Conservation (phyloP, 2,888 invertebrate species). For the Phyto melanocephala region DNA sequence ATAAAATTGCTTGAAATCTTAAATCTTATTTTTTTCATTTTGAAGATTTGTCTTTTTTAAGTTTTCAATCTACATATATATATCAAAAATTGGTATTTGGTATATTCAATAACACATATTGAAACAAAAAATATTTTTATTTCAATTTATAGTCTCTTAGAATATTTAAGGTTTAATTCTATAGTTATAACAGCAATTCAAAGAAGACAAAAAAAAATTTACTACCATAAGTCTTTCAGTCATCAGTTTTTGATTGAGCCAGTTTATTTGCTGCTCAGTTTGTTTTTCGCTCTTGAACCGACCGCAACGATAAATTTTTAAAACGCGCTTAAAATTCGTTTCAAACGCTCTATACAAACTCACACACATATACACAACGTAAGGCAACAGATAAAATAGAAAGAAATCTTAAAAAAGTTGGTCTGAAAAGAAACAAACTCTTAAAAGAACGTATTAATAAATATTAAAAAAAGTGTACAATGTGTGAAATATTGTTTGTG, state of each 20-base stretch:
- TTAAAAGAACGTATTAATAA: slow-evolving; percentile 20
- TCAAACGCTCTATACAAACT: slow-evolving; percentile 16
- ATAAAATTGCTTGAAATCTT: too few species aligned
- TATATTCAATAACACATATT: too few species aligned
- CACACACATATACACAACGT: slow-evolving; percentile 19
- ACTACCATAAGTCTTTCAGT: slow-evolving; percentile 17
- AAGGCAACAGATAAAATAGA: slow-evolving; percentile 43
- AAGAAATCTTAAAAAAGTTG: slow-evolving; percentile 50
- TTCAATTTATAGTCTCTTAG: background rate
- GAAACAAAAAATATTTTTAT: too few species aligned
- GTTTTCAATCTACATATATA: too few species aligned
- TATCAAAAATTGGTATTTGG: too few species aligned
- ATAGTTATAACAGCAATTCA: slow-evolving; percentile 24
- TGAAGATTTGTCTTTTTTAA: too few species aligned
- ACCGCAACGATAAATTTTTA: slow-evolving; percentile 42
- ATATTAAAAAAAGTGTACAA: slow-evolving; percentile 4
- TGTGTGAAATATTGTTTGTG: slow-evolving; percentile 21
- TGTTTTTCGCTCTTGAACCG: slow-evolving; percentile 57
- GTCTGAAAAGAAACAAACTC: slow-evolving; percentile 39
- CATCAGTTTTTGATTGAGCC: slow-evolving; percentile 26
- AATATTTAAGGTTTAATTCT: slow-evolving; percentile 26
- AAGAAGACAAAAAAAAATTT: slow-evolving; percentile 4
- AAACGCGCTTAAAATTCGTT: slow-evolving; percentile 51
- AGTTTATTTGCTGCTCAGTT: slow-evolving; percentile 49
- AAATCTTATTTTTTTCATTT: too few species aligned